Evolutionary conservation across 2,888 invertebrate species (phyloP), one percentile per base, ranked within the genome.

Genomic region (Rhyacophila evoluta): DNA sequence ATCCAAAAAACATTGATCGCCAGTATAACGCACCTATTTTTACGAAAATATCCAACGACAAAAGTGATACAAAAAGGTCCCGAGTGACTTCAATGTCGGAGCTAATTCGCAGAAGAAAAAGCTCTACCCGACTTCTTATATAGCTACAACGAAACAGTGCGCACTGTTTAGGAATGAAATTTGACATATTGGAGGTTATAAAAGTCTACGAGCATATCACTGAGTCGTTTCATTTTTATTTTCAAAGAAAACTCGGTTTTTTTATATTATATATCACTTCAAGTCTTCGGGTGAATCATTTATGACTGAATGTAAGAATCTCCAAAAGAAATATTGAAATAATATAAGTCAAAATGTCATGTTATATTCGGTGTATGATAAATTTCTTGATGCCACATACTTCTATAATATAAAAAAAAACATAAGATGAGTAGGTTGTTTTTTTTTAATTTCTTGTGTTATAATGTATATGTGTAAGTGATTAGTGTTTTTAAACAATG

Each of bases 121-220:
- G 19, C 19, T 10, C 15, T 55, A 55, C 55, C 2, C 29, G n/a
- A n/a, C n/a, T n/a, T n/a, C n/a, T 33, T 33, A 2, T 33, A 6
- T 6, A 6, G 29, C 2, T 33, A 33, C 38, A 19, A 10, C 10
- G 15, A 25, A 55, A 55, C 25, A 55, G 55, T 55, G 55, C 55
- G 55, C 12, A 1, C 25, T 2, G 12, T 39, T 1, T n/a, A 12
- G 55, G 19, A 55, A 55, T 55, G 55, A 55, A 55, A 55, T 55
- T 55, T 55, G 55, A 55, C 55, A 55, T 55, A 55, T 55, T 55
- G 55, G 55, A 19, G 19, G 55, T 19, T 55, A 55, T 55, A 55
- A 55, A 55, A 55, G 55, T 55, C 55, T 15, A 55, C 55, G 55
- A 55, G 19, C 55, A 55, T 55, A 19, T 55, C 55, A 55, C 55